Percentiles rank a stretch among this genome's conserved stretches.
Conservation (phyloP, 30 jellyfish, hydroid and myxozoan genomes). For the Mastigias papua region DNA sequence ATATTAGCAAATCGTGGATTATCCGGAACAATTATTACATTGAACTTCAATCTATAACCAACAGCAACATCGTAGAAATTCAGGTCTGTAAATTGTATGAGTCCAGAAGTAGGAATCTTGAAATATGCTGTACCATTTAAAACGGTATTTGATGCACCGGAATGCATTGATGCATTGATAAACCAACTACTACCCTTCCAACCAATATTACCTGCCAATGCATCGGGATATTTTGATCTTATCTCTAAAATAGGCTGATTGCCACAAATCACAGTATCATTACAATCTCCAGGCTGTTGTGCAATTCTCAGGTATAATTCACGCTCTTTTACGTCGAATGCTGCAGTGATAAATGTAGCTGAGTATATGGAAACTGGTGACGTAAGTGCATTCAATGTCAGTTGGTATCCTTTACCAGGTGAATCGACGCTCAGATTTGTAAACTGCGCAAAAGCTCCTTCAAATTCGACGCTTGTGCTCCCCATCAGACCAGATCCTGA, state of each 20-base stretch:
- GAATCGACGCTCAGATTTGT: conserved; percentile 72
- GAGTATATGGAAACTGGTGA: conserved; percentile 70
- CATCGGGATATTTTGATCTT: conserved; percentile 72
- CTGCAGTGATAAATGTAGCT: conserved; percentile 40
- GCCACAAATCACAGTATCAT: conserved; percentile 87
- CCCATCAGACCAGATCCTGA: conserved; percentile 62
- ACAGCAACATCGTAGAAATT: conserved; percentile 67
- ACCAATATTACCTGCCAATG: conserved; percentile 80
- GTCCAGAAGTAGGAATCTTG: conserved; percentile 76
- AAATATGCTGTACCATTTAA: conserved; percentile 67
- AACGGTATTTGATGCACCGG: conserved; percentile 50
- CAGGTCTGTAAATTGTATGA: conserved; percentile 60
- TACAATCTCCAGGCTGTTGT: conserved; percentile 87
- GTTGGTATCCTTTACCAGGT: conserved; percentile 76
- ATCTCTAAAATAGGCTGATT: conserved; percentile 83
- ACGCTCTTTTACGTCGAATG: conserved; percentile 79
- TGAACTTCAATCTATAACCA: conserved; percentile 59
- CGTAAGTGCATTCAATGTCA: conserved; percentile 48
- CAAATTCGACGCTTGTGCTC: conserved; percentile 57
- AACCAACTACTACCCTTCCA: conserved; percentile 84
- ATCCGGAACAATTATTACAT: conserved; percentile 59
- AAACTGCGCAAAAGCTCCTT: conserved; percentile 46
- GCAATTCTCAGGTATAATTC: conserved; percentile 67
- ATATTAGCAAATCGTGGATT: conserved; percentile 62
- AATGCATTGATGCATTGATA: conserved; percentile 67